A percentile compares a stretch with the other conserved stretches of the same genome.
Conservation (phyloP, 2,113 vertebrate genomes). For the Arothron firmamentum region DNA sequence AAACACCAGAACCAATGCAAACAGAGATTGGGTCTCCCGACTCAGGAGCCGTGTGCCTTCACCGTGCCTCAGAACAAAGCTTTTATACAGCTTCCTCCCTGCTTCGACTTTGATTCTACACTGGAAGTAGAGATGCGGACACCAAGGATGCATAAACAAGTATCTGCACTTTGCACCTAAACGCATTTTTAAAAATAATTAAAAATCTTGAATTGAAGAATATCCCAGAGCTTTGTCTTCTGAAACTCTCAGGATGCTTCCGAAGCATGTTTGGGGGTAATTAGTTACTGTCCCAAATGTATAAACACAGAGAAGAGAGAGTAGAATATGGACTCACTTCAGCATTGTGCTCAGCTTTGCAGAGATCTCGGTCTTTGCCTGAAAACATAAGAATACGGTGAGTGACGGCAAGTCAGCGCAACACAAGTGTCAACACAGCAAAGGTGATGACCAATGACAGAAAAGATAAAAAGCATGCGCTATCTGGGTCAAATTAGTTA, state of each 20-base stretch:
- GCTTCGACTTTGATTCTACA: conserved; percentile 6
- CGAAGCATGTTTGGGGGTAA: no score
- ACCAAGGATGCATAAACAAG: background rate
- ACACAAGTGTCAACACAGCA: background rate
- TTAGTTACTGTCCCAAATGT: no score
- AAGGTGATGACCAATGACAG: no score
- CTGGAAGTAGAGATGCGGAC: background rate
- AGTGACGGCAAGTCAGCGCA: background rate
- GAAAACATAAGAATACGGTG: conserved; percentile 26
- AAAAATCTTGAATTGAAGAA: background rate
- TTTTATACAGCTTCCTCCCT: background rate
- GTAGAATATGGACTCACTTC: conserved; percentile 76
- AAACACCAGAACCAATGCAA: conserved; percentile 29
- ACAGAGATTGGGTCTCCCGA: conserved; percentile 14
- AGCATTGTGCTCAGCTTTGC: conserved; percentile 77
- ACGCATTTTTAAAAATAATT: background rate
- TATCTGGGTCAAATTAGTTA: no score
- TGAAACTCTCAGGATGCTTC: no score
- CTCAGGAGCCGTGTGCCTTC: conserved; percentile 8
- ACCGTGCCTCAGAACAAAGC: conserved; percentile 12
- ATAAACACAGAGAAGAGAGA: background rate
- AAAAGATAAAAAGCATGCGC: no score
- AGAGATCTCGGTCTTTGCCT: conserved; percentile 87
- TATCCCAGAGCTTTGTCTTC: no score
- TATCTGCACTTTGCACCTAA: background rate